These are phyloP conservation scores for Brachyalestes nurse DNA, from an alignment of 2,797 vertebrate species.

Conservation along the genomic window DNA sequence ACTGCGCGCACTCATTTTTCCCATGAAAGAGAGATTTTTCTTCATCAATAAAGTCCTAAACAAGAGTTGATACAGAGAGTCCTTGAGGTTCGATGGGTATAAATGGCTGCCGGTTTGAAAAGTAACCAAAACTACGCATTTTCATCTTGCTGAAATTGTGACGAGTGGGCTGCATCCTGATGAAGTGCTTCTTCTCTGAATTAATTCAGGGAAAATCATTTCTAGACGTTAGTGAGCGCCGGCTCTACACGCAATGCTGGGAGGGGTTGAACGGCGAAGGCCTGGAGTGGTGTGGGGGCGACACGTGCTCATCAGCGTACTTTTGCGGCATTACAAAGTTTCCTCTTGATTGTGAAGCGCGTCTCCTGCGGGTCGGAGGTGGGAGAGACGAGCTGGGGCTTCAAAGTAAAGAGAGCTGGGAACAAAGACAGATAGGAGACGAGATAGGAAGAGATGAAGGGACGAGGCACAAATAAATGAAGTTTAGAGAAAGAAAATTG, in stretches of 20 bases:
- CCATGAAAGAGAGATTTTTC: slow-evolving; percentile 5
- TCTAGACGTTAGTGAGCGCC: background rate
- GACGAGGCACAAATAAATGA: slow-evolving; percentile 14
- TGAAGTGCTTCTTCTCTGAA: background rate
- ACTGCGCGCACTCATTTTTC: slow-evolving; percentile 13
- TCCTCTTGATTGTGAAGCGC: slow-evolving; percentile 28
- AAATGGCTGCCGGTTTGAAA: background rate
- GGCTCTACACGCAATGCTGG: background rate
- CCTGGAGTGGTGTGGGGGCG: background rate
- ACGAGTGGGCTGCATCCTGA: background rate
- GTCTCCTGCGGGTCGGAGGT: slow-evolving; percentile 24
- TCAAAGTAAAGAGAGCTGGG: slow-evolving; percentile 2
- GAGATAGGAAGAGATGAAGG: slow-evolving; percentile 16
- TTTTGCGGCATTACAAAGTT: slow-evolving; percentile 7
- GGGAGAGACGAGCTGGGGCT: background rate
- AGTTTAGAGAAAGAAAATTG: slow-evolving; percentile 12
- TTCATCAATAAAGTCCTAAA: slow-evolving; percentile 41
- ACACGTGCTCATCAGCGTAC: background rate
- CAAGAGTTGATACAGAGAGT: slow-evolving; percentile 31
- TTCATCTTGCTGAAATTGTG: background rate
- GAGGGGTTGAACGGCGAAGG: background rate
- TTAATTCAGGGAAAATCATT: background rate
- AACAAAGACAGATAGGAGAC: background rate
- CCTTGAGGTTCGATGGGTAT: slow-evolving; percentile 21
- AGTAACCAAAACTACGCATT: background rate